These are phyloP conservation scores for Chaetops frenatus DNA, from an alignment of 2,113 vertebrate species.

Conservation along the genomic window DNA sequence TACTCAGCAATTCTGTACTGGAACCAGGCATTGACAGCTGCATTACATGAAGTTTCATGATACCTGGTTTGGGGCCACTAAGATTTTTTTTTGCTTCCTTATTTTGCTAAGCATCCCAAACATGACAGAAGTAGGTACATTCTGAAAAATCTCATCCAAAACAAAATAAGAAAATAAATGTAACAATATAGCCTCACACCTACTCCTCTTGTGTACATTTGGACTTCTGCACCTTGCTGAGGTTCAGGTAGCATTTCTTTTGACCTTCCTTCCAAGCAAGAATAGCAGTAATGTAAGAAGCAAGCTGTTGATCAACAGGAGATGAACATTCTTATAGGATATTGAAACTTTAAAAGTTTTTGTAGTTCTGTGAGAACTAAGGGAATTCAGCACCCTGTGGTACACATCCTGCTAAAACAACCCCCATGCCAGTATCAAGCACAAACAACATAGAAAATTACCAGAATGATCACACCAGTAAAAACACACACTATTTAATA, in stretches of 20 bases:
- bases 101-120: not conserved
- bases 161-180: not conserved
- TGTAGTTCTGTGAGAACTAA: not conserved
- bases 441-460: not conserved
- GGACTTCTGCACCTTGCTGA: not conserved
- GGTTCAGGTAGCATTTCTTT: not conserved
- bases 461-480: not conserved
- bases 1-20: not conserved
- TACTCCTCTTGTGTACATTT: not conserved
- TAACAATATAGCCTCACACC: not conserved
- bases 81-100: not conserved
- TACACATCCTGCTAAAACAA: not conserved
- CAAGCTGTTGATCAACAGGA: not conserved
- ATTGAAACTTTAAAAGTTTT: not conserved
- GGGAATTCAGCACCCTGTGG: not conserved
- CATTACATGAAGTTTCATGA: not conserved
- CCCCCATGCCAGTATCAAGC: not conserved
- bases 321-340: not conserved
- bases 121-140: not conserved
- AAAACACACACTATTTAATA: not conserved
- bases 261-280: not conserved
- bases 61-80: fast-evolving
- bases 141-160: not conserved
- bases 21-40: not conserved
- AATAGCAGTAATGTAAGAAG: not conserved